A percentile compares a stretch with the other conserved stretches of the same genome.
Evolutionary conservation across 2,888 invertebrate species (phyloP).

Genomic region (Eretmocerus hayati): DNA sequence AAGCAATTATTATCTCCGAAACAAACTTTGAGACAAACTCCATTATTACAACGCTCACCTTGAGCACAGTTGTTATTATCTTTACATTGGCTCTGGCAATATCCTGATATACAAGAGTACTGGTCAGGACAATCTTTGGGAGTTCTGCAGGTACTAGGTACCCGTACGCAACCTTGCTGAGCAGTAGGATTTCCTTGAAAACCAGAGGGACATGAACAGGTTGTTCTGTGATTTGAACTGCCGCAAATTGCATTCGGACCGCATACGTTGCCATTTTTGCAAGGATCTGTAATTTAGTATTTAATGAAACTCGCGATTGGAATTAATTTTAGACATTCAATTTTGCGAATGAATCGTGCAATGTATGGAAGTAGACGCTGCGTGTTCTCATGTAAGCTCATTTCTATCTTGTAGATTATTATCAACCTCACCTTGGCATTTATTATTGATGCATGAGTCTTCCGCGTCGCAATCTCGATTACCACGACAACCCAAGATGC

Average conservation of each 20-base stretch:
- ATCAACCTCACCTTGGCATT: slow-evolving; percentile 59
- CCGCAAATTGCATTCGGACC: slow-evolving; percentile 80
- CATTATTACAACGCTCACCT: slow-evolving; percentile 76
- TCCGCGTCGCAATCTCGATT: slow-evolving; percentile 71
- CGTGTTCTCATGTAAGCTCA: too few relatives aligned
- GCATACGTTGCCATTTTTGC: slow-evolving; percentile 66
- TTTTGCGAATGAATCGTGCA: too few relatives aligned
- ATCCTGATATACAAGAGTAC: slow-evolving; percentile 69
- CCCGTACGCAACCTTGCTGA: slow-evolving; percentile 81
- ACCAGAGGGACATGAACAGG: slow-evolving; percentile 75
- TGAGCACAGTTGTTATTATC: slow-evolving; percentile 69
- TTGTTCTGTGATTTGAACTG: slow-evolving; percentile 65
- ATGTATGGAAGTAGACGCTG: too few relatives aligned
- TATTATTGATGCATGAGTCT: slow-evolving; percentile 76
- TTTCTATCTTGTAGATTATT: too few relatives aligned
- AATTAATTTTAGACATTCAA: too few relatives aligned
- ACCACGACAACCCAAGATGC: slow-evolving; percentile 75
- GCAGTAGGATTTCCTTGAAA: slow-evolving; percentile 83
- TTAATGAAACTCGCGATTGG: too few relatives aligned
- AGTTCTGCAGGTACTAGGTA: slow-evolving; percentile 63
- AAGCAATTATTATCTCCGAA: slow-evolving; percentile 85
- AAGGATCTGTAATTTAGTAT: too few relatives aligned
- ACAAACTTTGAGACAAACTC: slow-evolving; percentile 76
- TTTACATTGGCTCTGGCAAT: slow-evolving; percentile 73
- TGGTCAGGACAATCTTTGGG: slow-evolving; percentile 68